Evolutionary conservation across 2,113 vertebrate species (phyloP), one percentile per base, ranked within the genome.

Genomic region (Cranoglanis bouderius): DNA sequence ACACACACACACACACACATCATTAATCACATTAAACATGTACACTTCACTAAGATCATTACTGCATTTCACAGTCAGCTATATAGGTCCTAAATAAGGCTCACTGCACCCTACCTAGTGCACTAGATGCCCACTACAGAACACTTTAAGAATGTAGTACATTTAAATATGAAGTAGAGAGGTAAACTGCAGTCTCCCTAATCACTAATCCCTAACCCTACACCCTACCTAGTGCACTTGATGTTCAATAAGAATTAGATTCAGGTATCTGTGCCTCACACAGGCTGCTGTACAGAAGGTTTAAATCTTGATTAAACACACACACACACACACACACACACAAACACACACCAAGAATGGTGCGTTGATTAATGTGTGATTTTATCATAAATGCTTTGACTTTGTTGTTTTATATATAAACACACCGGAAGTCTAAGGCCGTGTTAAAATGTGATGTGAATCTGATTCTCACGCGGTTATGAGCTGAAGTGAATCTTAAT

Each of bases 1-100:
- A 77, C 40, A 84, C 40, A 65, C 29, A 88, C 14, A 90, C 95
- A 96, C 32, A 81, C 26, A 75, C 51, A 21, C 61, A 70, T 43
- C 43, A 70, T 35, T 70, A 40, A 63, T 10, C 2, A 67, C 21
- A 29, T 67, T 6, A 84, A 29, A 51, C 40, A 43, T 51, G 40
- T 32, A 32, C n/a, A 67, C 63, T 32, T 67, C 63, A 65, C 8
- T 65, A 10, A 67, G 65, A 65, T 1, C 61, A 65, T 65, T 3
- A 3, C 29, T 65, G 32, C 65, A 18, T 65, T 29, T 65, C 61
- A 65, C 3, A 55, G 53, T 18, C 2, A 18, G 18, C 9, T 55
- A 55, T 57, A 18, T 21, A 21, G 7, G 12, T 29, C 61, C 8
- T 63, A 29, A 63, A 63, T 63, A 29, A 63, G 61, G 9, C 61